Conservation (phyloP, 2,888 invertebrate species). For the Nephrotoma guestfalica region DNA sequence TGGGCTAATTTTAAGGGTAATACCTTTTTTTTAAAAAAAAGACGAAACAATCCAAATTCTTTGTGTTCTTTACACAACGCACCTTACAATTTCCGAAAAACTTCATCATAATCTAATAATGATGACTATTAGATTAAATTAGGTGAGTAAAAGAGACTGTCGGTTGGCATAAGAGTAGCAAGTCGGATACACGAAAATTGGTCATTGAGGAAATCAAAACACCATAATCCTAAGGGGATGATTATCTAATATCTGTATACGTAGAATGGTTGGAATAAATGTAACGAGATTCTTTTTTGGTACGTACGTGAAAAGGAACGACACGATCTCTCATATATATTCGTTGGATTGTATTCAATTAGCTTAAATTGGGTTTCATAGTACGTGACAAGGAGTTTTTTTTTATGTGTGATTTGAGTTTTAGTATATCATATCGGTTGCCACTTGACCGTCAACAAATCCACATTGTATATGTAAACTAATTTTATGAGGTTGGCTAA, state of each 20-base stretch:
- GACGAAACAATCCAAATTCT: background rate
- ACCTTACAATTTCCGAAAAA: background rate
- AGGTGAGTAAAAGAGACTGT: background rate
- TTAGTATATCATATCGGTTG: background rate
- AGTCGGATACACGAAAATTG: background rate
- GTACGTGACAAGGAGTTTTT: background rate
- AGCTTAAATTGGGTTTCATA: background rate
- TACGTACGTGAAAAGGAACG: background rate
- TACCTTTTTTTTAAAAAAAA: background rate
- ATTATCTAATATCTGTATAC: background rate
- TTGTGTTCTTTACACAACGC: background rate
- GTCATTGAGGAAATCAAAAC: conserved; percentile 6
- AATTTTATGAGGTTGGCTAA: background rate
- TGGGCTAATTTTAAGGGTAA: background rate
- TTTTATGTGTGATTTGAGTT: background rate
- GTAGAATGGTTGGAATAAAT: background rate
- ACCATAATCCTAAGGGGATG: background rate
- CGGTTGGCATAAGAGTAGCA: background rate
- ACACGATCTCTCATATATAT: background rate
- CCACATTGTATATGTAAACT: background rate
- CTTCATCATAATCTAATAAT: background rate
- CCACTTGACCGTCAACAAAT: background rate
- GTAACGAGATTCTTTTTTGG: too few species aligned
- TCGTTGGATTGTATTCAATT: background rate
- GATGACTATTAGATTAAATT: background rate